Conservation (phyloP, 2,113 vertebrate species). For the Peromyscus polionotus region DNA sequence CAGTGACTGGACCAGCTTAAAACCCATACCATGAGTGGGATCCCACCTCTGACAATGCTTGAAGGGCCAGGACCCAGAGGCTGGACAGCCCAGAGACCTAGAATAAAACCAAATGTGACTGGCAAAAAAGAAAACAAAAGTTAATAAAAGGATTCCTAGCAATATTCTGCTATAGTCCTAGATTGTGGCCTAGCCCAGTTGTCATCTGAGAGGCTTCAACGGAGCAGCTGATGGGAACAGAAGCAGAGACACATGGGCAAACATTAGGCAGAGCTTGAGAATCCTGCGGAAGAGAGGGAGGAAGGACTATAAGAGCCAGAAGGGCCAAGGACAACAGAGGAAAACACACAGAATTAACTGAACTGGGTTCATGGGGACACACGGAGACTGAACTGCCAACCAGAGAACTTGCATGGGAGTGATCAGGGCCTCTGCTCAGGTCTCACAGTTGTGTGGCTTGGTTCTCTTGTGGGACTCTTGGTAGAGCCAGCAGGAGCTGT, state of each 20-base stretch:
- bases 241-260: not conserved
- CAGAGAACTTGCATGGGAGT: not conserved
- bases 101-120: not conserved
- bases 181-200: not conserved
- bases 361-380: not conserved
- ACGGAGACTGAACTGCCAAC: not conserved
- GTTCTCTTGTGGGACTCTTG: not conserved
- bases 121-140: not conserved
- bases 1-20: not conserved
- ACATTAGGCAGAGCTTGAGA: not conserved
- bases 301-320: not conserved
- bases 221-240: not conserved
- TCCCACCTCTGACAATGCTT: not conserved
- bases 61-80: not conserved
- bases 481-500: not conserved
- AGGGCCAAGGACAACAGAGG: not conserved
- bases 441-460: not conserved
- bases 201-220: not conserved
- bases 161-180: not conserved
- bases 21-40: not conserved
- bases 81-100: not conserved
- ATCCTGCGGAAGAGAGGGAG: not conserved
- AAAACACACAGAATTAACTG: not conserved
- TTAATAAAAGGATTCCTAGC: not conserved
- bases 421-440: not conserved